These are phyloP conservation scores for Oncorhynchus mykiss DNA, from an alignment of 2,113 vertebrate species.

Conservation along the genomic window DNA sequence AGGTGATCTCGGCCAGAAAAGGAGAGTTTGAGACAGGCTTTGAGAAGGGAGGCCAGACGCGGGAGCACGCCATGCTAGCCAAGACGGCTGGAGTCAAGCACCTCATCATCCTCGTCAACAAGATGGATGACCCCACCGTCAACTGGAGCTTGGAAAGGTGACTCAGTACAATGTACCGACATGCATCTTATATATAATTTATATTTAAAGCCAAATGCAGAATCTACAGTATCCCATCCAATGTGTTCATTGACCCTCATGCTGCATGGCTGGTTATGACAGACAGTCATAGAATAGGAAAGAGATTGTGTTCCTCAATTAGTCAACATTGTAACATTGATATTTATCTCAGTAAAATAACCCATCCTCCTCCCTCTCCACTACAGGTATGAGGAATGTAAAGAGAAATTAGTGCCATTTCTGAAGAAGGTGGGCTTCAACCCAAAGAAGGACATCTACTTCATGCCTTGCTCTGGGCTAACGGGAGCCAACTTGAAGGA, in stretches of 20 bases:
- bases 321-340: not conserved
- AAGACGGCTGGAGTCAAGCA: slow-evolving; percentile 99
- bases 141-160: slow-evolving; percentile 98
- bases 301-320: not conserved
- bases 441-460: slow-evolving; percentile 99
- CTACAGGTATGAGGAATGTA: slow-evolving; percentile 96
- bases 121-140: slow-evolving; percentile 99
- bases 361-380: not conserved
- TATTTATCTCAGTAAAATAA: not conserved
- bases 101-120: slow-evolving; percentile 97
- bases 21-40: slow-evolving; percentile 99
- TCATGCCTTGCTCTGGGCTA: slow-evolving; percentile 98
- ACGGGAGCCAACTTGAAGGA: slow-evolving; percentile 98
- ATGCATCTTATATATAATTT: not conserved
- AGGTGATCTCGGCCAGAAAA: slow-evolving; percentile 98
- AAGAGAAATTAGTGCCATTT: slow-evolving; percentile 99
- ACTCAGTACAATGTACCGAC: slow-evolving; percentile 11
- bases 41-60: slow-evolving; percentile 97
- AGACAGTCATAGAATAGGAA: not conserved
- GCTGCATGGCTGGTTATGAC: not conserved
- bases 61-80: slow-evolving; percentile 98
- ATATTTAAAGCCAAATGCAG: not conserved
- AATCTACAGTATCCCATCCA: not conserved
- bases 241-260: not conserved
- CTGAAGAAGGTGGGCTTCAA: slow-evolving; percentile 99